Conservation (phyloP, 1,140 invertebrate genomes). For the Drosophila gunungcola region DNA sequence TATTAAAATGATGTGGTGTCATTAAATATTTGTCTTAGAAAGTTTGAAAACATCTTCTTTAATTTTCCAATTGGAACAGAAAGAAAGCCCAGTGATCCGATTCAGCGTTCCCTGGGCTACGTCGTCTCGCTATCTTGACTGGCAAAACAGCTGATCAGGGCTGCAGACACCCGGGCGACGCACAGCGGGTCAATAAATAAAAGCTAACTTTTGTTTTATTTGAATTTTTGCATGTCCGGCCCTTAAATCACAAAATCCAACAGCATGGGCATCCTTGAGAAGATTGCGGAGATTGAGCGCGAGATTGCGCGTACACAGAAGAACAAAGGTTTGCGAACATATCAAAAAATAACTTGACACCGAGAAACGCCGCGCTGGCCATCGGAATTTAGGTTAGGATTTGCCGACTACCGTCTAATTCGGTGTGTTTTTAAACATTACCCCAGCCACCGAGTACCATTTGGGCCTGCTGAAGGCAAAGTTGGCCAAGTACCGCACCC, state of each 20-base stretch:
- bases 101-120: not conserved
- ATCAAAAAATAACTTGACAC: not conserved
- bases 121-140: not conserved
- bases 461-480: constrained; percentile 99
- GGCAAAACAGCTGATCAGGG: constrained; percentile 25
- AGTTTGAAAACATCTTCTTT: too few relatives aligned
- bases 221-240: constrained; percentile 58
- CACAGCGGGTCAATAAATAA: constrained; percentile 41
- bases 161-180: constrained; percentile 17
- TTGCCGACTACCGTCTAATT: constrained; percentile 1
- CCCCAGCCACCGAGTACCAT: constrained; percentile 99
- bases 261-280: constrained; percentile 98
- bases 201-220: constrained; percentile 45
- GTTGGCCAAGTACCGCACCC: constrained; percentile 98
- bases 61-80: too few relatives aligned
- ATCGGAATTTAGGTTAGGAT: constrained; percentile 78
- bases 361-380: constrained; percentile 41
- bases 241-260: constrained; percentile 6
- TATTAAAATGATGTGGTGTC: too few relatives aligned
- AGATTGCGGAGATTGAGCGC: constrained; percentile 98
- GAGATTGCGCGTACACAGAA: constrained; percentile 99
- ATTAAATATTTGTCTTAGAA: too few relatives aligned
- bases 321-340: constrained; percentile 94
- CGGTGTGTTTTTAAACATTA: constrained; percentile 10
- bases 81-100: too few relatives aligned